Base-by-base conservation (phyloP, 2,888 invertebrate genomes). In the Rhyacophila evoluta region DNA sequence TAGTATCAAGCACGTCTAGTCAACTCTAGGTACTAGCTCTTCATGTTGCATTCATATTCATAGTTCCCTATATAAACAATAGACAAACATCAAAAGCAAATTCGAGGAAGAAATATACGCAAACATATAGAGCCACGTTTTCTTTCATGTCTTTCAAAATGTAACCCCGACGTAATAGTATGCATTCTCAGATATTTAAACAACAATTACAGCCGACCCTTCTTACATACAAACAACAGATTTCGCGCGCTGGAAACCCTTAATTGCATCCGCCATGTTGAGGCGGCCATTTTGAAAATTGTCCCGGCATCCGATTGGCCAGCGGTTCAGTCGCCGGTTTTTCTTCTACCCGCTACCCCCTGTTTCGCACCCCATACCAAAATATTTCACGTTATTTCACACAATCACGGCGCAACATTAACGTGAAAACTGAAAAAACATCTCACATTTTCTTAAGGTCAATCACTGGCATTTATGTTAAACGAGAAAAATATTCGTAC, bases 271-370 rank as follows among this genome's bases (percentile, higher is more conserved):
- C 87, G 90, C 89, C 89, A 90, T 89, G 87, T 89, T 89, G 88
- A 86, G 86, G 86, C 87, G 88, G 90, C 89, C 91, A 90, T 90
- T 88, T 90, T 90, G 87, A 79, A 79, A 76, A 71, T 72, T 68
- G 69, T 69, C 75, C 70, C 75, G 77, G 28, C 78, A 37, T 72
- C 38, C 73, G 78, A 75, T 79, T 78, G 80, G 80, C 76, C 74
- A 75, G 37, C 77, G 68, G 75, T 55, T 36, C 37, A 79, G 79
- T 55, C 36, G 73, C 41, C 76, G 77, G 33, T 36, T 72, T 67
- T 69, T 69, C 69, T 8, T 69, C 29, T 33, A 33, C 69, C 39
- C 70, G 73, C 68, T 75, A 36, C 67, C 78, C 71, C 78, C 75
- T 73, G 67, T 55, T 72, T 74, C 74, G 78, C 74, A 69, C 78